These are phyloP conservation scores for Anas platyrhynchos DNA, from an alignment of 2,113 vertebrate genomes.

Conservation along the genomic window DNA sequence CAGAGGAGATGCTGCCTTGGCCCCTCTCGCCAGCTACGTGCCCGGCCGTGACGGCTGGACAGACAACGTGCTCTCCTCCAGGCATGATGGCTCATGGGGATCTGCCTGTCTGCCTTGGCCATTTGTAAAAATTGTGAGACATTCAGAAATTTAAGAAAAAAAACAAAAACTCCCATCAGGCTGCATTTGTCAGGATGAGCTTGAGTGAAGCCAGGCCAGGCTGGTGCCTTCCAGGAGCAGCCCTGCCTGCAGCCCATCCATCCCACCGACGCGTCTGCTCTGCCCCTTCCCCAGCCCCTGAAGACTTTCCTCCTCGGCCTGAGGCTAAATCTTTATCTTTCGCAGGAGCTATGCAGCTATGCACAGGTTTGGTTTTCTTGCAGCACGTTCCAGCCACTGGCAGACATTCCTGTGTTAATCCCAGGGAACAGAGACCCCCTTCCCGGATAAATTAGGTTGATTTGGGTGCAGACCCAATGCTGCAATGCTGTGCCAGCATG, in stretches of 20 bases:
- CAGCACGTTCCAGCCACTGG: neutral
- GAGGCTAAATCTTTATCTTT: neutral
- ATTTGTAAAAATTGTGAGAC: rapidly evolving
- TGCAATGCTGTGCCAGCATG: neutral
- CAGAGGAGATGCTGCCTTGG: neutral
- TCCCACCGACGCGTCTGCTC: rapidly evolving
- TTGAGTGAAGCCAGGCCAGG: neutral
- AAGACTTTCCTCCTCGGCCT: neutral
- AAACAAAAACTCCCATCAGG: neutral
- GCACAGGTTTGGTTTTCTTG: neutral
- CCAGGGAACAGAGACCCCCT: neutral
- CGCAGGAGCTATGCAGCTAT: neutral
- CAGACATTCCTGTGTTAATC: neutral
- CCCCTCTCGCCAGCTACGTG: rapidly evolving
- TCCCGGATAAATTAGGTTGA: neutral
- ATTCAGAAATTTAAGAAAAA: neutral
- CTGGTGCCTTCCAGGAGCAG: neutral
- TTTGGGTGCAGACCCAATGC: neutral
- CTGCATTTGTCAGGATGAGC: neutral
- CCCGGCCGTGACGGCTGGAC: too few species aligned
- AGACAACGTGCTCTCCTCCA: neutral
- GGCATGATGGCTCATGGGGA: neutral
- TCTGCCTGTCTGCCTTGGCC: neutral
- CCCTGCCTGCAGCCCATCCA: neutral
- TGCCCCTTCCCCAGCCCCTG: rapidly evolving